Evolutionary conservation across 2,888 invertebrate species (phyloP), one percentile per base, ranked within the genome.

Genomic region (Philereme vetulata): DNA sequence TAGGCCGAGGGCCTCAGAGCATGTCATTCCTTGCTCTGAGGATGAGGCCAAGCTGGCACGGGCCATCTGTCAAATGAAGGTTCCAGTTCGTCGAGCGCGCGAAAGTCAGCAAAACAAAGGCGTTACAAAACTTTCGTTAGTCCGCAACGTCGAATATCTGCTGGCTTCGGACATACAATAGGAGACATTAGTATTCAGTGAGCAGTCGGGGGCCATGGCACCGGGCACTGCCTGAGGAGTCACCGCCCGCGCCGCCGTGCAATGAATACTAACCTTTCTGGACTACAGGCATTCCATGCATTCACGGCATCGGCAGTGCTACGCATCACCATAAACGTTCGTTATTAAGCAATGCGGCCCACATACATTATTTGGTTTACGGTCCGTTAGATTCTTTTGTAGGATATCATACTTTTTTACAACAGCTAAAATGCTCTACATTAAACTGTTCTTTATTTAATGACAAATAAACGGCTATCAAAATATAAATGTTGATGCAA

Each of bases 51-150:
- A 48, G 40, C 32, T 51, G 36, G 56, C 57, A 62, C 54, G 64
- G 49, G 61, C 62, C 53, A 66, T 62, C 38, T 60, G 62, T 66
- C 68, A 66, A 65, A 65, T 57, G 51, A 49, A 65, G 53, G 64
- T 61, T 53, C 53, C 56, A 57, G 62, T 65, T 64, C 56, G 56
- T 56, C 53, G 49, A 61, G 56, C 81, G 78, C 83, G 82, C 85
- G 86, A 88, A 88, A 87, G 85, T 85, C 80, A 80, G 81, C 76
- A 81, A 85, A 81, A 88, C 85, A 85, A 88, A 87, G 82, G 80
- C 81, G 79, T 85, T 85, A 87, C 87, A 84, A 87, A 88, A 86
- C 84, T 87, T 85, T 87, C 84, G 81, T 84, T 84, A 78, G 77
- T 73, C 79, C 79, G 64, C 60, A 55, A 56, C 56, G 68, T 70